These are phyloP conservation scores for Diadumene lineata DNA, from an alignment of 92 coral and sea anemone species.

Conservation along the genomic window DNA sequence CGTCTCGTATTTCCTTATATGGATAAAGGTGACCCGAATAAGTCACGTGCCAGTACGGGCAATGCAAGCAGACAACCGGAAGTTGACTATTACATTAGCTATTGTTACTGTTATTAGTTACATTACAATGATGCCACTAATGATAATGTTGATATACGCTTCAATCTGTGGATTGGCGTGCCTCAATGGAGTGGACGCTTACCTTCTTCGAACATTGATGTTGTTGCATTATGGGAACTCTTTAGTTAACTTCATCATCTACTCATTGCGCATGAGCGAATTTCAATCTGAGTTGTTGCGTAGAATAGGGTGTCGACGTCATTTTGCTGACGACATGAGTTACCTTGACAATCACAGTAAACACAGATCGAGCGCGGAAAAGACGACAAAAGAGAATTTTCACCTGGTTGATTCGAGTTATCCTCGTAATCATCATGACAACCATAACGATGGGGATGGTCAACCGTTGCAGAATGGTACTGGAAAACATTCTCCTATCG, in stretches of 20 bases:
- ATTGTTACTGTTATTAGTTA: not conserved
- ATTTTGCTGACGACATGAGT: not conserved
- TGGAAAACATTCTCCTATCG: too few species aligned
- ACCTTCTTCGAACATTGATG: not conserved
- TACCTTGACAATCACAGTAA: not conserved
- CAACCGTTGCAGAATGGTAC: too few species aligned
- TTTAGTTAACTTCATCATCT: not conserved
- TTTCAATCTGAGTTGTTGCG: not conserved
- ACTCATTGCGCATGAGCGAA: conserved; percentile 4
- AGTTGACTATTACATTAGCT: not conserved
- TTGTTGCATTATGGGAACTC: not conserved
- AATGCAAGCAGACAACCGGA: not conserved
- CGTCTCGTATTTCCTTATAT: not conserved
- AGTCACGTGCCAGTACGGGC: not conserved
- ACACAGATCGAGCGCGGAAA: not conserved
- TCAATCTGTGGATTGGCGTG: not conserved
- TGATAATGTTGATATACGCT: not conserved
- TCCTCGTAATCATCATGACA: not conserved
- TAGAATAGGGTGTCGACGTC: not conserved
- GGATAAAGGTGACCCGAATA: conserved; percentile 2
- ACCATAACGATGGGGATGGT: not conserved
- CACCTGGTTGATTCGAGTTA: not conserved
- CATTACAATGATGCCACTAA: not conserved
- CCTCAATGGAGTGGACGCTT: not conserved
- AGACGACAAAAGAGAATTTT: not conserved